Evolutionary conservation across 2,888 invertebrate genomes (phyloP).

Genomic region (Xestoiulus laeticollis): DNA sequence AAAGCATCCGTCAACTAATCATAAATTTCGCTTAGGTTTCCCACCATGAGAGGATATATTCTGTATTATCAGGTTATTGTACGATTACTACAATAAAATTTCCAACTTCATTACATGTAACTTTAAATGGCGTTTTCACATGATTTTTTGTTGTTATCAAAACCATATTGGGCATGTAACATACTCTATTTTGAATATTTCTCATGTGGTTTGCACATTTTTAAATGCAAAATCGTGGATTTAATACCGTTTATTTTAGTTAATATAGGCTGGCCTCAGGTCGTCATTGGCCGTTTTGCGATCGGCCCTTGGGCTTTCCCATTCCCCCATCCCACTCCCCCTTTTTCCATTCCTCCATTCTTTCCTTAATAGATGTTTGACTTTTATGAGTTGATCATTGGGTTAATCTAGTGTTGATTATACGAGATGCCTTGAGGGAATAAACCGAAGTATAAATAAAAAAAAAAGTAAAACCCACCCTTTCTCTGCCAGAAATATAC

Average conservation of each 20-base stretch:
- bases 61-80: too few relatives aligned
- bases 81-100: too few relatives aligned
- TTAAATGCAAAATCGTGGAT: background rate
- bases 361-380: slow-evolving; percentile 37
- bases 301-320: slow-evolving; percentile 27
- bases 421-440: slow-evolving; percentile 15
- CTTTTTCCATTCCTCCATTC: background rate
- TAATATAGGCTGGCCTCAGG: background rate
- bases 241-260: background rate
- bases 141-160: too few relatives aligned
- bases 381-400: slow-evolving; percentile 37
- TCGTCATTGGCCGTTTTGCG: background rate
- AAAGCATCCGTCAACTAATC: too few relatives aligned
- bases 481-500: background rate
- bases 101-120: too few relatives aligned
- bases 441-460: slow-evolving; percentile 33
- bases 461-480: background rate
- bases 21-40: too few relatives aligned
- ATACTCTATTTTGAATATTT: too few relatives aligned
- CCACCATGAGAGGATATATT: too few relatives aligned
- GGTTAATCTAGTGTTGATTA: slow-evolving; percentile 37
- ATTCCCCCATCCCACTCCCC: background rate
- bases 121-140: too few relatives aligned
- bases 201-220: too few relatives aligned
- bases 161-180: too few relatives aligned